Base-by-base conservation (phyloP, 1,140 invertebrate species). In the Polypedilum pembai region DNA sequence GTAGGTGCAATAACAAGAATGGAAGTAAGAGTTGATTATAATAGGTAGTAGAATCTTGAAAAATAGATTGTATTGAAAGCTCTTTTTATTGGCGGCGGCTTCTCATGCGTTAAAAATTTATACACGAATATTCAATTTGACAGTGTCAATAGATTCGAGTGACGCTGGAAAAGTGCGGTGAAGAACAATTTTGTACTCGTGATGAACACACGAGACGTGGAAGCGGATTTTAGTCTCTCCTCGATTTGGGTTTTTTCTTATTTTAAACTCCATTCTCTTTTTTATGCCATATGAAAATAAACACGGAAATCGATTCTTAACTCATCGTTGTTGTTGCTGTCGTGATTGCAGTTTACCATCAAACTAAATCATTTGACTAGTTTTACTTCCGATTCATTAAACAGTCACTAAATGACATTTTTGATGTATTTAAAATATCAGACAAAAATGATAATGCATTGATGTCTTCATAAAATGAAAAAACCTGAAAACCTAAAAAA, bases 41-140 rank as follows among this genome's bases (percentile, higher is more conserved):
- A 10, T 56, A 33, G 24, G 24, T 33, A 33, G 24, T 33, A 33
- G 24, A 33, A 33, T 33, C 24, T 33, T 33, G 5, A 33, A 33
- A 33, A 33, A 33, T 33, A 33, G 24, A 33, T 33, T 33, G 24
- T 33, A 33, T 33, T 33, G 24, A 33, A 5, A 33, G 24, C 24
- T 33, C 24, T 33, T 33, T 1, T 33, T 1, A 33, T 1, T 3
- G 24, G 24, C 24, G 24, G 24, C 24, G 24, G 24, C 24, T 33
- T 33, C 24, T 33, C 24, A 33, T 33, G 24, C 24, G 24, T 56
- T n/a, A 56, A 4, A 56, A 56, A 56, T n/a, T 56, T n/a, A 12
- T 56, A 56, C 45, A 56, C 45, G 45, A 56, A 56, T 56, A 56
- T 56, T 56, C 45, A 56, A 56, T 56, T 56, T n/a, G n/a, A 56